Evolutionary conservation across 2,113 vertebrate genomes (phyloP).

Genomic region (Phycodurus eques): DNA sequence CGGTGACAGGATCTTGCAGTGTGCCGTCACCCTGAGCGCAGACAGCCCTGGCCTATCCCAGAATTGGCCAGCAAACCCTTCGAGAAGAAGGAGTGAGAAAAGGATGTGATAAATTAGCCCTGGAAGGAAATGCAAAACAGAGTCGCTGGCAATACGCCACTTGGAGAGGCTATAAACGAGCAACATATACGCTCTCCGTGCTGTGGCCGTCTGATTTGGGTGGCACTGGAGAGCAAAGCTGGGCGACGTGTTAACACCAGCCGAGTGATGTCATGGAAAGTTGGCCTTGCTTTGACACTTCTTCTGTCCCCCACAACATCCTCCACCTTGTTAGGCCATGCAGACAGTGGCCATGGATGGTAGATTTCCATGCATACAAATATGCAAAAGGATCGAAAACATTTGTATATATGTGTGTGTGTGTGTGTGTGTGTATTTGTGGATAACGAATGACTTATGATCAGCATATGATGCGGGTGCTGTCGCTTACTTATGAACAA

Average conservation of each 20-base stretch:
- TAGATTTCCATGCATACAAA: conserved; percentile 14
- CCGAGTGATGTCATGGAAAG: conserved; percentile 70
- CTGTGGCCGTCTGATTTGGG: conserved; percentile 32
- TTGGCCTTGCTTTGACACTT: conserved; percentile 24
- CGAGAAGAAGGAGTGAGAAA: conserved; percentile 40
- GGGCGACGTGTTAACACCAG: conserved; percentile 45
- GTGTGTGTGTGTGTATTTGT: neutral
- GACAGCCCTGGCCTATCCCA: conserved; percentile 1
- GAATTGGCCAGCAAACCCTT: conserved; percentile 15
- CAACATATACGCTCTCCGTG: conserved; percentile 24
- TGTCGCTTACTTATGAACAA: conserved; percentile 43
- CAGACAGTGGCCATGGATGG: neutral
- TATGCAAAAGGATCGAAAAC: neutral
- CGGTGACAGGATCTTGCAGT: neutral
- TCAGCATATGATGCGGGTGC: conserved; percentile 23
- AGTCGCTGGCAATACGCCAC: conserved; percentile 55
- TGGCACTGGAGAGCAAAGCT: conserved; percentile 39
- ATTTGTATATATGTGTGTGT: neutral
- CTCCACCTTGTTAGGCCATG: conserved; percentile 20
- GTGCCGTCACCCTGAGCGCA: conserved; percentile 8
- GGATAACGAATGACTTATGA: conserved; percentile 11
- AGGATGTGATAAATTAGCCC: conserved; percentile 55
- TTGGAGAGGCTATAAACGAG: conserved; percentile 50
- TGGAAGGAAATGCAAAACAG: conserved; percentile 55
- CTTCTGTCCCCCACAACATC: neutral